Evolutionary conservation across 2,113 vertebrate genomes (phyloP).

Genomic region (Eira barbara): DNA sequence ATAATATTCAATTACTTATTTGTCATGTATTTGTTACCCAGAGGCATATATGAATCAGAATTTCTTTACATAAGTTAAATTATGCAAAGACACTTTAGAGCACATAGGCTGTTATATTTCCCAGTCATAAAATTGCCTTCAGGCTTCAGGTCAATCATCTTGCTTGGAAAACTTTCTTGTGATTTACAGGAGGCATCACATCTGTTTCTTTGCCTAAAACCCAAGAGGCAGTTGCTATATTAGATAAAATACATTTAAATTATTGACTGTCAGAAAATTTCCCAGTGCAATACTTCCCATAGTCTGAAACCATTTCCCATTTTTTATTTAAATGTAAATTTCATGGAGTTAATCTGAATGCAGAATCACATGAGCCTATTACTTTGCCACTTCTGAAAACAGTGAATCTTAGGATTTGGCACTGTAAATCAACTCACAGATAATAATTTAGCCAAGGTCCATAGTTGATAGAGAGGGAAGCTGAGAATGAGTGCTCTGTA

Average conservation of each 20-base stretch:
- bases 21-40: slow-evolving; percentile 43
- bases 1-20: slow-evolving; percentile 50
- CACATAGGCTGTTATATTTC: slow-evolving; percentile 28
- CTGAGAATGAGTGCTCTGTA: not conserved
- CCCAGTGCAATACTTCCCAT: not conserved
- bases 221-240: not conserved
- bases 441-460: not conserved
- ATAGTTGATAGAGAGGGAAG: not conserved
- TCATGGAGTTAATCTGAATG: not conserved
- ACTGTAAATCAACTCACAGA: not conserved
- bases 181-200: slow-evolving; percentile 30
- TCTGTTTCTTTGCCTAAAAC: slow-evolving; percentile 20
- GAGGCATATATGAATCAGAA: slow-evolving; percentile 22
- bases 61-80: slow-evolving; percentile 38
- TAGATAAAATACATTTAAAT: slow-evolving; percentile 50
- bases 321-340: slow-evolving; percentile 14
- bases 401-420: not conserved
- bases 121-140: slow-evolving; percentile 44
- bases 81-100: slow-evolving; percentile 43
- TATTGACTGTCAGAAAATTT: slow-evolving; percentile 26
- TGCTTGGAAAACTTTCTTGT: slow-evolving; percentile 32
- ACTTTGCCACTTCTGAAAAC: not conserved
- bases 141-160: slow-evolving; percentile 50
- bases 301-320: not conserved
- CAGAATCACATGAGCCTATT: not conserved